Conservation (phyloP, 2,888 invertebrate species). For the Hypolimnas misippus region DNA sequence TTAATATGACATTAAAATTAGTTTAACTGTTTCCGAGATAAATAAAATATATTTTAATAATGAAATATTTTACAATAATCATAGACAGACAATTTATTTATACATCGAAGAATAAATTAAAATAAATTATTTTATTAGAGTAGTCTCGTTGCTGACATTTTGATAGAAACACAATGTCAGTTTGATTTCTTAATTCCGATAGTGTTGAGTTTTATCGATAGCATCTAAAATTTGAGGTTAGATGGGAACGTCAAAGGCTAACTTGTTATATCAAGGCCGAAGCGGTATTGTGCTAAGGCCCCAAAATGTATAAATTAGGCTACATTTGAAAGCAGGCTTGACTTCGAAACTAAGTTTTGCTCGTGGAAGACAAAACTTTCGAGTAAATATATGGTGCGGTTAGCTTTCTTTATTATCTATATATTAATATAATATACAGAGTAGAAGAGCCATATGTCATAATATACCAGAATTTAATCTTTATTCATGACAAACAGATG, state of each 20-base stretch:
- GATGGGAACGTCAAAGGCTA: slow-evolving; percentile 36
- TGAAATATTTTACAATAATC: no score
- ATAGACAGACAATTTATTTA: not conserved
- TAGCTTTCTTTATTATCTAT: no score
- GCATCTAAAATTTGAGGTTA: slow-evolving; percentile 28
- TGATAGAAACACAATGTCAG: slow-evolving; percentile 11
- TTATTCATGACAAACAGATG: no score
- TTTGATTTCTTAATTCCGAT: slow-evolving; percentile 17
- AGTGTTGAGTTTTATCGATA: slow-evolving; percentile 27
- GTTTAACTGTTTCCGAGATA: no score
- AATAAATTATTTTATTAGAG: not conserved
- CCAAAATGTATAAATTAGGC: slow-evolving; percentile 32
- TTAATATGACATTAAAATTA: no score
- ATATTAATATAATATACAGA: no score
- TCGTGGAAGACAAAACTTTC: no score
- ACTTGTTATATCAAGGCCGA: slow-evolving; percentile 36
- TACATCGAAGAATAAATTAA: not conserved
- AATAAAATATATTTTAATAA: no score
- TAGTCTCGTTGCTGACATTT: not conserved
- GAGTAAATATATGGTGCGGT: no score
- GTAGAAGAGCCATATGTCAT: no score
- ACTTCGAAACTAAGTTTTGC: no score
- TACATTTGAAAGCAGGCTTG: slow-evolving; percentile 32
- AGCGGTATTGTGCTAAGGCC: slow-evolving; percentile 28
- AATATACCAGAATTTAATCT: no score